Conservation (phyloP, 1,140 invertebrate species). For the Amphibalanus amphitrite region DNA sequence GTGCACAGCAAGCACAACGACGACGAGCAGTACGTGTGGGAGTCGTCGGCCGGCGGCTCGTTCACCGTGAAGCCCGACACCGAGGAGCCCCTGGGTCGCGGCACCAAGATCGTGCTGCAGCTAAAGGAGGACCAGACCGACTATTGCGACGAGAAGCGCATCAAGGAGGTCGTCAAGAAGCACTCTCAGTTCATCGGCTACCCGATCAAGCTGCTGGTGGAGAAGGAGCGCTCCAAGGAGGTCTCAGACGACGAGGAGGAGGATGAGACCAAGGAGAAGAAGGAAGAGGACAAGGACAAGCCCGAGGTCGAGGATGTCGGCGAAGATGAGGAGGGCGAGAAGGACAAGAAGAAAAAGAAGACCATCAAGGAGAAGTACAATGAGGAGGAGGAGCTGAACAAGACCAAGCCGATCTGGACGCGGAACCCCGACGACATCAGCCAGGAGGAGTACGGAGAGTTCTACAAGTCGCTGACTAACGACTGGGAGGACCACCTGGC, state of each 20-base stretch:
- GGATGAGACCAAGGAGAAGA: constrained; percentile 37
- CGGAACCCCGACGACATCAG: constrained; percentile 94
- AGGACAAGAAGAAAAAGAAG: constrained; percentile 85
- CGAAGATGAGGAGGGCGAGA: constrained; percentile 58
- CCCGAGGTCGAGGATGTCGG: constrained; percentile 88
- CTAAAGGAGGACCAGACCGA: constrained; percentile 85
- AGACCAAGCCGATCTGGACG: constrained; percentile 98
- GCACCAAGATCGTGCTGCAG: constrained; percentile 73
- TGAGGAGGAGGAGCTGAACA: constrained; percentile 97
- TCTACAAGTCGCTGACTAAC: constrained; percentile 96
- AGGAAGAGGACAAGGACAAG: constrained; percentile 47
- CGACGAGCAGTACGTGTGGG: constrained; percentile 86
- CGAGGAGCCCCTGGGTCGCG: constrained; percentile 56
- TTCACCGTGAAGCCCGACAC: constrained; percentile 59
- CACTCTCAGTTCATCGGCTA: constrained; percentile 98
- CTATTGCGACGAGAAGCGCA: constrained; percentile 77
- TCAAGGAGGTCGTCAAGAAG: constrained; percentile 97
- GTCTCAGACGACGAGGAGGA: constrained; percentile 73
- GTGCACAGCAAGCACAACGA: constrained; percentile 92
- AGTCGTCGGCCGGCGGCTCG: constrained; percentile 79
- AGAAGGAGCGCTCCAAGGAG: constrained; percentile 92
- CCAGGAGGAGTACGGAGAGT: constrained; percentile 96
- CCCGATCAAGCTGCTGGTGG: constrained; percentile 84
- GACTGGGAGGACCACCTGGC: constrained; percentile 99
- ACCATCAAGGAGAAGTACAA: constrained; percentile 94